Conservation (phyloP, 2,113 vertebrate species). For the Entosphenus tridentatus region DNA sequence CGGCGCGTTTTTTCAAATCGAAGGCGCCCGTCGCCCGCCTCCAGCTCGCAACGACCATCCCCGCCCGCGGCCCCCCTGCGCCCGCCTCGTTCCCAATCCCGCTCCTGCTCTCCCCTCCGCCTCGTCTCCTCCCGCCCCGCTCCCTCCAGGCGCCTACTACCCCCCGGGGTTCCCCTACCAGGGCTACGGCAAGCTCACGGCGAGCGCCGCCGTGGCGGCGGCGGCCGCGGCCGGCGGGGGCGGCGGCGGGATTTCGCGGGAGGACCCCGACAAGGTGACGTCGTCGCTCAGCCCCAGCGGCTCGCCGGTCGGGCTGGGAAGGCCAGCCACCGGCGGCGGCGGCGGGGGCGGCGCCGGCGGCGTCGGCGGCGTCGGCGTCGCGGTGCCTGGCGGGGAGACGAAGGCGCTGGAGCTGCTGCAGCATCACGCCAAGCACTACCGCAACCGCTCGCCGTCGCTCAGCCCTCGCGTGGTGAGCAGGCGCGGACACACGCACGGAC, state of each 20-base stretch:
- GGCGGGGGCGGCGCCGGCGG: too few relatives aligned
- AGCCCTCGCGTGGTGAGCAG: slow-evolving; percentile 15
- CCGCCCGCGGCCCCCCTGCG: background rate
- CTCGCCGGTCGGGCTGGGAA: background rate
- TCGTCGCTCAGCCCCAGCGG: slow-evolving; percentile 34
- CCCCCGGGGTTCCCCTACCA: slow-evolving; percentile 89
- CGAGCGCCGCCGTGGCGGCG: too few relatives aligned
- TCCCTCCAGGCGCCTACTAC: slow-evolving; percentile 35
- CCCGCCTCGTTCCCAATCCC: background rate
- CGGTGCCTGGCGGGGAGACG: slow-evolving; percentile 47
- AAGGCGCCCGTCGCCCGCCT: too few relatives aligned
- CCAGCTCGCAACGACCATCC: too few relatives aligned
- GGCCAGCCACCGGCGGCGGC: background rate
- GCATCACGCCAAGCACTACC: slow-evolving; percentile 65
- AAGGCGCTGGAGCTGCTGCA: slow-evolving; percentile 70
- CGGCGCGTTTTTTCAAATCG: too few relatives aligned
- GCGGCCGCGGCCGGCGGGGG: slow-evolving; percentile 35
- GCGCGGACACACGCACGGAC: too few relatives aligned
- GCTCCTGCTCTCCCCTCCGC: background rate
- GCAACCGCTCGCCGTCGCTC: slow-evolving; percentile 74
- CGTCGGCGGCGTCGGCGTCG: slow-evolving; percentile 12
- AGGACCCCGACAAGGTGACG: slow-evolving; percentile 53
- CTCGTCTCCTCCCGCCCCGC: background rate
- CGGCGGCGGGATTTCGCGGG: slow-evolving; percentile 47
- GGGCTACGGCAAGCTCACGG: slow-evolving; percentile 65